Conservation (phyloP, 2,797 vertebrate species). For the Stomatorhinus walkeri region DNA sequence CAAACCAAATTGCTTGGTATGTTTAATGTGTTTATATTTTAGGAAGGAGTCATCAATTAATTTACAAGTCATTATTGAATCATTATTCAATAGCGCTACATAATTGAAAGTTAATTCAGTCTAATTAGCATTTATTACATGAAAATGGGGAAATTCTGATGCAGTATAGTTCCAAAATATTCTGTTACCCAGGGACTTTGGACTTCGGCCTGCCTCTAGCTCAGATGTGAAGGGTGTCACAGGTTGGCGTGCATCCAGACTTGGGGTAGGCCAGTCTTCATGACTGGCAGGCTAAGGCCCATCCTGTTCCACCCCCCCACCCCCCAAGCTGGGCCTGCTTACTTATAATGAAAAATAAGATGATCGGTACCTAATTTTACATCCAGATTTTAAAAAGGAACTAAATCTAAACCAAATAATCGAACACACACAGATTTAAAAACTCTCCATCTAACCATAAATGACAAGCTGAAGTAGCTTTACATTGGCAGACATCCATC, state of each 20-base stretch:
- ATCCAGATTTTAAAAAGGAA: background rate
- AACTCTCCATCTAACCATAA: background rate
- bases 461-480: background rate
- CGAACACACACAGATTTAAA: background rate
- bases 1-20: constrained; percentile 15
- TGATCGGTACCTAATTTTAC: background rate
- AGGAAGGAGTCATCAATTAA: constrained; percentile 15
- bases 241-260: background rate
- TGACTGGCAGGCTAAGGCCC: background rate
- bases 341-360: background rate
- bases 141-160: background rate
- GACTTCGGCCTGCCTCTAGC: background rate
- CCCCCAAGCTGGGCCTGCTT: background rate
- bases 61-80: constrained; percentile 17
- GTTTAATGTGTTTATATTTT: constrained; percentile 15
- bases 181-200: background rate
- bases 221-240: background rate
- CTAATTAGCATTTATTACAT: constrained; percentile 6
- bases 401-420: background rate
- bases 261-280: background rate
- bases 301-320: background rate
- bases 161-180: background rate
- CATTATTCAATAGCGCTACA: constrained; percentile 10
- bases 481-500: background rate
- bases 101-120: constrained; percentile 21